Percentiles rank a stretch among this genome's conserved stretches.
These are phyloP conservation scores for Pterobdella sp. DNA, from an alignment of 2,888 invertebrate genomes.

Conservation along the genomic window DNA sequence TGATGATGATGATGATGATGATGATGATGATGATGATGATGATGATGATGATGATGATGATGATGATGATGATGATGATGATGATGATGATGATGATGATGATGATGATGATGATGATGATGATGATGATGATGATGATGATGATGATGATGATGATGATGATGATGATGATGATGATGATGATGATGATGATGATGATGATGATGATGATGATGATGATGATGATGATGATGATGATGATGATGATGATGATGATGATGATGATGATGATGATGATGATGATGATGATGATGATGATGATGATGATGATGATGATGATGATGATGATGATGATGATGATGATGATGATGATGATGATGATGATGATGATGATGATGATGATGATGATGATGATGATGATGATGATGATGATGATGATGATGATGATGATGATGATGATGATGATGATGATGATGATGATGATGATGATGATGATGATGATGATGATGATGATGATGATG, in stretches of 20 bases:
- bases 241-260: conserved; percentile 17
- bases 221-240: conserved; percentile 24
- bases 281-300: conserved; percentile 25
- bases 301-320: conserved; percentile 18
- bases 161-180: conserved; percentile 9
- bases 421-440: conserved; percentile 6
- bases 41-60: conserved; percentile 13
- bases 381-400: conserved; percentile 23
- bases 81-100: conserved; percentile 23
- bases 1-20: conserved; percentile 23
- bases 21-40: conserved; percentile 24
- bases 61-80: conserved; percentile 17
- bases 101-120: not conserved
- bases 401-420: conserved; percentile 23
- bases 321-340: conserved; percentile 1
- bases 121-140: not conserved
- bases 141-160: not conserved
- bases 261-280: conserved; percentile 25
- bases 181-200: conserved; percentile 14
- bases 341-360: conserved; percentile 22
- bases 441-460: conserved; percentile 9
- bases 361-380: conserved; percentile 22
- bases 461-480: conserved; percentile 4
- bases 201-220: conserved; percentile 26
- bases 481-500: not conserved